phyloP scores from a whole-genome alignment of 2,888 invertebrate genomes.

The Thereva nobilitata region DNA sequence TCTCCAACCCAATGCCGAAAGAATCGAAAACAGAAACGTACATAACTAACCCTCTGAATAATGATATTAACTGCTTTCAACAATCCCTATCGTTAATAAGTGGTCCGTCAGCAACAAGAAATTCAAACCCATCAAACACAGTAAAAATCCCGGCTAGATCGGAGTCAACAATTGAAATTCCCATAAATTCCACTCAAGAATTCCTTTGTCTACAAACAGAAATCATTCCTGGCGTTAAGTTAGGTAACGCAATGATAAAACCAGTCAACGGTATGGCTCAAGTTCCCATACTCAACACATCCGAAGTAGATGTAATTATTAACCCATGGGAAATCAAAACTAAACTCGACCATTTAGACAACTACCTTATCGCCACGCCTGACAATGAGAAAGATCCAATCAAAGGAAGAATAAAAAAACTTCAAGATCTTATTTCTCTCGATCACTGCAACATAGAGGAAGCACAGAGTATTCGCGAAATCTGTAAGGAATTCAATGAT shows the following conservation, averaged over 20 bases:
- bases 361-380: neutral
- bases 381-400: conserved; percentile 7
- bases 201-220: neutral
- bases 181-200: neutral
- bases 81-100: too few species aligned
- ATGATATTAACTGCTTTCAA: neutral
- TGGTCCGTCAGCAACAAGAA: too few species aligned
- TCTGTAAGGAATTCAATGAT: conserved; percentile 1
- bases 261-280: conserved; percentile 3
- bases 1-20: too few species aligned
- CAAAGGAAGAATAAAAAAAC: conserved; percentile 1
- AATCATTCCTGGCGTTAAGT: neutral
- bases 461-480: neutral
- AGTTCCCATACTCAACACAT: neutral
- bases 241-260: neutral
- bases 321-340: neutral
- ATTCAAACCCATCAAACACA: too few species aligned
- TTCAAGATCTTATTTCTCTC: neutral
- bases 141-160: neutral
- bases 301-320: too few species aligned
- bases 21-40: too few species aligned
- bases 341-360: neutral
- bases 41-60: too few species aligned
- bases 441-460: neutral
- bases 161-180: neutral